Evolutionary conservation across 2,888 invertebrate species (phyloP).

Genomic region (Agonopterix subpropinquella): DNA sequence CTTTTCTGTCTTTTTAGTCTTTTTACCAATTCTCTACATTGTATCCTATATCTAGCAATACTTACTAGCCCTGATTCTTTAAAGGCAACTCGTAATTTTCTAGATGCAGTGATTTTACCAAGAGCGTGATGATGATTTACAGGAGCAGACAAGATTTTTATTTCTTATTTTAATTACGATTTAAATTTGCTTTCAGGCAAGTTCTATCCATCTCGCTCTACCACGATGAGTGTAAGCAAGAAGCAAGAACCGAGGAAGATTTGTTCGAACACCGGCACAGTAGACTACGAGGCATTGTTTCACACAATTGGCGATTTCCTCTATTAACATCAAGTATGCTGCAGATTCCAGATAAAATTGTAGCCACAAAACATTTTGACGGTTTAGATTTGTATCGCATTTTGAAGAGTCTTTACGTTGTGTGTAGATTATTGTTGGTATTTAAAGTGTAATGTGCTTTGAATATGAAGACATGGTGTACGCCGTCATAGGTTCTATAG

Average conservation of each 20-base stretch:
- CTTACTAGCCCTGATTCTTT: too few relatives aligned
- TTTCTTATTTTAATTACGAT: too few relatives aligned
- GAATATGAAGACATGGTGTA: not conserved
- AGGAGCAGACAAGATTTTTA: too few relatives aligned
- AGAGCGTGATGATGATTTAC: too few relatives aligned
- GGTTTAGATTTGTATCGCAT: slow-evolving; percentile 30
- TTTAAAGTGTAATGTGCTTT: too few relatives aligned
- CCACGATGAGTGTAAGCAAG: not conserved
- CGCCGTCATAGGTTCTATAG: too few relatives aligned
- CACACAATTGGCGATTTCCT: slow-evolving; percentile 67
- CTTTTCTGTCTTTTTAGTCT: too few relatives aligned
- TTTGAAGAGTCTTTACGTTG: not conserved
- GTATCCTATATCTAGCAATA: too few relatives aligned
- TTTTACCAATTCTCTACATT: too few relatives aligned
- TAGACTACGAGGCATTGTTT: slow-evolving; percentile 37
- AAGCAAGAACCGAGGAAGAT: not conserved
- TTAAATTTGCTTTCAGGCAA: not conserved
- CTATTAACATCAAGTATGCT: slow-evolving; percentile 49
- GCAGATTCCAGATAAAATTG: slow-evolving; percentile 53
- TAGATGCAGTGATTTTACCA: too few relatives aligned
- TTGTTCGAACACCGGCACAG: not conserved
- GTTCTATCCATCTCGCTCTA: not conserved
- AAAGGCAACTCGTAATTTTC: too few relatives aligned
- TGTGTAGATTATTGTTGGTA: too few relatives aligned
- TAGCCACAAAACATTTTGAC: slow-evolving; percentile 64